Evolutionary conservation across 1,140 invertebrate genomes (phyloP).

Genomic region (Diprion similis): DNA sequence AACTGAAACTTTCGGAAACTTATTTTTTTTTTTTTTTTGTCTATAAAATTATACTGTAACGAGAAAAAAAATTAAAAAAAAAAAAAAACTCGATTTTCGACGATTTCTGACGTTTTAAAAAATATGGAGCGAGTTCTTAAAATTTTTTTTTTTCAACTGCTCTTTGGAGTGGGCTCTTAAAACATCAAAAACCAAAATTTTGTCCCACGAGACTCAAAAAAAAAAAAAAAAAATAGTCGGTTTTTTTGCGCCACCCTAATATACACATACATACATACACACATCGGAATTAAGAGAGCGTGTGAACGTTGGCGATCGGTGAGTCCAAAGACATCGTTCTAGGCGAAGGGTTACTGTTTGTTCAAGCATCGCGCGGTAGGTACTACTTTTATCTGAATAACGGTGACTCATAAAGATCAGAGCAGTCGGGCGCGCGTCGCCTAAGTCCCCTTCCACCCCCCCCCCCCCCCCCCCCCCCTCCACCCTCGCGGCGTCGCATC

Average conservation of each 20-base stretch:
- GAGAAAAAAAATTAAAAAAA: conserved; percentile 8
- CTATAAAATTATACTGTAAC: no score
- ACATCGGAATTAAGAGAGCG: conserved; percentile 13
- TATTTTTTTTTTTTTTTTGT: no score
- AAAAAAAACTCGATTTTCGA: no score
- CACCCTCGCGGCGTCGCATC: conserved; percentile 1
- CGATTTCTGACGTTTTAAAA: no score
- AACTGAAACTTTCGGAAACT: no score
- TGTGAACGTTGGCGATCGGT: conserved; percentile 39
- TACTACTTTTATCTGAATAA: conserved; percentile 49
- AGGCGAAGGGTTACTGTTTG: conserved; percentile 46
- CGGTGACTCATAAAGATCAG: conserved; percentile 50
- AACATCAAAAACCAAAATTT: no score
- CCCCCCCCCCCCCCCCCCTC: neutral
- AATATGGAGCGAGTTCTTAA: no score
- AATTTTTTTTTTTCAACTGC: no score
- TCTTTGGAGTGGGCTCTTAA: no score
- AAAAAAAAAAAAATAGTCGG: no score
- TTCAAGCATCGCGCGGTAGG: conserved; percentile 40
- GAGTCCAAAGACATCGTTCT: conserved; percentile 35
- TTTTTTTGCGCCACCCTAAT: no score
- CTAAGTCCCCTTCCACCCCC: neutral
- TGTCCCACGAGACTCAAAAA: no score
- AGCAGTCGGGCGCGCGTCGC: conserved; percentile 14
- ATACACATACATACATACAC: conserved; percentile 12